These are phyloP conservation scores for Nansenia antarctica DNA, from an alignment of 2,113 vertebrate genomes.

Conservation along the genomic window DNA sequence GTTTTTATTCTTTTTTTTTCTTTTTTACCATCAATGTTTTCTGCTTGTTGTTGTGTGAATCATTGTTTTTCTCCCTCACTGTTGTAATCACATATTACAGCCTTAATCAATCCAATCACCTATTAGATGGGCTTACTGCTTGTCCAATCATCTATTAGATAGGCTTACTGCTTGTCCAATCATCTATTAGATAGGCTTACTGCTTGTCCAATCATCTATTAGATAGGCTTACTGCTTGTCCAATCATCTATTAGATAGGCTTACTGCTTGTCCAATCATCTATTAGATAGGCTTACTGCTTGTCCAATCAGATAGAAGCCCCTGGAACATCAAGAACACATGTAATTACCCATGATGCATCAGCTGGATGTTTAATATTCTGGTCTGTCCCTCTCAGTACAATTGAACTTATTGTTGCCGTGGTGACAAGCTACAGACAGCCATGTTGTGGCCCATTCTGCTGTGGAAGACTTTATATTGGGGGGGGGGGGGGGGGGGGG, in stretches of 20 bases:
- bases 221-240: constrained; percentile 3
- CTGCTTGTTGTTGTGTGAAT: background rate
- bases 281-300: too few species aligned
- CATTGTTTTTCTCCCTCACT: background rate
- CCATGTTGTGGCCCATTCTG: constrained; percentile 55
- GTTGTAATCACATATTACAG: background rate
- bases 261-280: background rate
- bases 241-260: background rate
- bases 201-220: background rate
- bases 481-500: too few species aligned
- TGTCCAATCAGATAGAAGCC: too few species aligned
- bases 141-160: constrained; percentile 8
- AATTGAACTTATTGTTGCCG: constrained; percentile 64
- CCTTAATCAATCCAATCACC: background rate
- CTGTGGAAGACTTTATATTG: constrained; percentile 21
- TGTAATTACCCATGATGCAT: constrained; percentile 1
- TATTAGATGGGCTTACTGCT: background rate
- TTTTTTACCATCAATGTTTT: background rate
- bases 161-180: constrained; percentile 10
- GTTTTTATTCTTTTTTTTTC: background rate
- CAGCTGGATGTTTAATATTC: constrained; percentile 63
- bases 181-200: background rate
- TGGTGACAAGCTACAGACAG: constrained; percentile 66
- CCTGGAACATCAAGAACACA: background rate
- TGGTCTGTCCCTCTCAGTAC: constrained; percentile 47